phyloP scores from a whole-genome alignment of 1,140 invertebrate species.

The Panonychus citri region DNA sequence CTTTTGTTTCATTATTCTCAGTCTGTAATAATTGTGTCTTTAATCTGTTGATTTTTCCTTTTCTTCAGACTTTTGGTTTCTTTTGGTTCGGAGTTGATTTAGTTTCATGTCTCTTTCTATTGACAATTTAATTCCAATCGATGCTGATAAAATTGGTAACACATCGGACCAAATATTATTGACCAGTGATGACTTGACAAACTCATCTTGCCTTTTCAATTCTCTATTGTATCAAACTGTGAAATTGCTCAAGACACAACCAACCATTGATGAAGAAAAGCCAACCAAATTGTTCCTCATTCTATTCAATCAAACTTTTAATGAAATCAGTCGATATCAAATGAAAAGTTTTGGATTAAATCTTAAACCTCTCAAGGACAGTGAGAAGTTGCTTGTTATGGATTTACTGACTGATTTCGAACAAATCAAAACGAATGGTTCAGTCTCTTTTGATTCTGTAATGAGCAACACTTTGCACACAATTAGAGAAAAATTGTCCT shows the following conservation, averaged over 20 bases:
- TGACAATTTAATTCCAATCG: background rate
- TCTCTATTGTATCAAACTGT: background rate
- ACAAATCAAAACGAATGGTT: background rate
- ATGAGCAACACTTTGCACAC: background rate
- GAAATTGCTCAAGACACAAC: background rate
- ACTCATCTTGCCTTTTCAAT: background rate
- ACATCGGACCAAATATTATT: background rate
- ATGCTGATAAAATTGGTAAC: background rate
- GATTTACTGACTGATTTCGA: background rate
- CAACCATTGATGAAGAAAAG: background rate
- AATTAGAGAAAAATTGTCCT: background rate
- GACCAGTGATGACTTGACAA: background rate
- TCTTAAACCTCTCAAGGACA: background rate
- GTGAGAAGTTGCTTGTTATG: background rate
- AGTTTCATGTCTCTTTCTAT: background rate
- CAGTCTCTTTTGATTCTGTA: background rate
- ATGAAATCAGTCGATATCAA: background rate
- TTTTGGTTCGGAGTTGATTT: background rate
- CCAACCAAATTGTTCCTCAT: background rate
- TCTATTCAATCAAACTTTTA: background rate
- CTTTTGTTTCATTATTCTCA: too few species aligned
- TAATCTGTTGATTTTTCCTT: too few species aligned
- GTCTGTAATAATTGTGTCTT: too few species aligned
- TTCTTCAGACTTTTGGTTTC: background rate
- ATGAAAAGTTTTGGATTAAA: background rate